Evolutionary conservation across 2,113 vertebrate genomes (phyloP), one percentile per base, ranked within the genome.

Genomic region (Rhombomys opimus): DNA sequence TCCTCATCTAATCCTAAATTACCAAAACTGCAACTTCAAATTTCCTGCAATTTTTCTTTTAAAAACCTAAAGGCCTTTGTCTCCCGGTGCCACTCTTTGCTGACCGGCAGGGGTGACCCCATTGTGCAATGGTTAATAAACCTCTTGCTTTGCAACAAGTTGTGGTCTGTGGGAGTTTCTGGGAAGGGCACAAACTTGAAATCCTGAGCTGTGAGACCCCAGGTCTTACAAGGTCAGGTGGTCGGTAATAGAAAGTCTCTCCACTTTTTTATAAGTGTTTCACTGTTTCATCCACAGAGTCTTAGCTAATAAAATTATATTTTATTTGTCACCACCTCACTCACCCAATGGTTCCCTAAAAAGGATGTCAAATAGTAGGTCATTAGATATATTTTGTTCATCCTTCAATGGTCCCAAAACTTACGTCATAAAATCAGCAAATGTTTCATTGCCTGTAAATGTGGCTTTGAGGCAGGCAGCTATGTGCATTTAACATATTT

Each of bases 241-340:
- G 67, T 84, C 54, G 20, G 25, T 35, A 72, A 85, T 3, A 84
- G 23, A 50, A 9, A 84, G 15, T 20, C 9, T n/a, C 18, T 96
- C 88, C 0, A 35, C 9, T 65, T 92, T 80, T 90, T 78, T 22
- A 38, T n/a, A 84, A 27, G 57, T 54, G 9, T 18, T 72, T 59
- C 81, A 63, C 30, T 89, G 27, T 94, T 86, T 75, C 30, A 87
- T 15, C 32, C 61, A 32, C n/a, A 91, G 86, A 88, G 57, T 88
- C 32, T 50, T 77, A 52, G 90, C 38, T 52, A 82, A 90, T 77
- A 82, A 82, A 89, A 92, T 27, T 70, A 35, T 52, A 7, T 76
- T 87, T 73, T 25, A 13, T 18, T 75, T 84, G 67, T 89, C 38
- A 41, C 18, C 54, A 87, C 73, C 67, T 87, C 27, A 54, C 32